Percentiles rank a stretch among this genome's conserved stretches.
These are phyloP conservation scores for Dynastes hyllus DNA, from an alignment of 2,888 invertebrate genomes.

Conservation along the genomic window DNA sequence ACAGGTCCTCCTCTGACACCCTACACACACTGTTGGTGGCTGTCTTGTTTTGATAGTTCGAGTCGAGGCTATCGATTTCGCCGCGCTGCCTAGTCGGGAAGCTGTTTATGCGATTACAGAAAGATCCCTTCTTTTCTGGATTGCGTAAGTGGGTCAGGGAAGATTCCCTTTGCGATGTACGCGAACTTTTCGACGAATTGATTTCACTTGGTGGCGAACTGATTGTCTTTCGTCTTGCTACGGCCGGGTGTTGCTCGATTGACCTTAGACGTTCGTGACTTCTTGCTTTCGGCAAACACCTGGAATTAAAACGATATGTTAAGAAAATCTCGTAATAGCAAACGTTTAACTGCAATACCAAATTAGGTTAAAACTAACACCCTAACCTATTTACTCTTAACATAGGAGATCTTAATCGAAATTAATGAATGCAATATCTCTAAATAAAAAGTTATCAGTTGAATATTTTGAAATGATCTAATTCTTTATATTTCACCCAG, in stretches of 20 bases:
- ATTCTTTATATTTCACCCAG: no score
- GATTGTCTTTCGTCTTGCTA: slow-evolving; percentile 56
- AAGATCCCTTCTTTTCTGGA: slow-evolving; percentile 37
- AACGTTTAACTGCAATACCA: no score
- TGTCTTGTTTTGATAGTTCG: slow-evolving; percentile 75
- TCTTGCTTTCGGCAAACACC: slow-evolving; percentile 60
- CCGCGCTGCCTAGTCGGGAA: slow-evolving; percentile 60
- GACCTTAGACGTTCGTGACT: slow-evolving; percentile 62
- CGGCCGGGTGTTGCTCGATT: slow-evolving; percentile 54
- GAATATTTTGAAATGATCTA: no score
- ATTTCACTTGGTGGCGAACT: slow-evolving; percentile 60
- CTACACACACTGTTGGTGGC: slow-evolving; percentile 68
- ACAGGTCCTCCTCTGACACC: slow-evolving; percentile 63
- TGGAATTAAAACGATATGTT: slow-evolving; percentile 51
- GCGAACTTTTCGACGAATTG: slow-evolving; percentile 55
- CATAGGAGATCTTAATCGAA: no score
- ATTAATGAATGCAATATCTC: no score
- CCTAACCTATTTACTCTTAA: no score
- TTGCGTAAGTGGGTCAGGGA: slow-evolving; percentile 42
- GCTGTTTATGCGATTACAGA: slow-evolving; percentile 44
- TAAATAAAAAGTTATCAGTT: no score
- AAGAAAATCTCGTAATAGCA: no score
- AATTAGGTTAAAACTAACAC: no score
- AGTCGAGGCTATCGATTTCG: slow-evolving; percentile 76
- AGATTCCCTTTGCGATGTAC: slow-evolving; percentile 51